Evolutionary conservation across 2,888 invertebrate genomes (phyloP), one percentile per base, ranked within the genome.

Genomic region (Machimus atricapillus): DNA sequence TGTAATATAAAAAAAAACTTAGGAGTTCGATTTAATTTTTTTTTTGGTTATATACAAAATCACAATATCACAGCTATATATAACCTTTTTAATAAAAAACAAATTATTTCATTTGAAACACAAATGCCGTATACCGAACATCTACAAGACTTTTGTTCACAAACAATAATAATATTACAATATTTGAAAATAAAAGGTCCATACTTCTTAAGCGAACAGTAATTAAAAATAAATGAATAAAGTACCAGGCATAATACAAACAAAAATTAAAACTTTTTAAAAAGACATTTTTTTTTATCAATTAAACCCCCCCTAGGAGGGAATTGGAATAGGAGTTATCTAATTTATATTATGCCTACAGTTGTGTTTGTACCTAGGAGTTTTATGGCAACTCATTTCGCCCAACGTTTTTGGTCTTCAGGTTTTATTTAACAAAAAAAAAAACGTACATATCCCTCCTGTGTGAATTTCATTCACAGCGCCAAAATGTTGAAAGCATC

Each of bases 31-130:
- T 19, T 66, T n/a, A n/a, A 66, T 23, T 66, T 66, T 34, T 79
- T 16, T 37, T 76, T 34, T 76, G 31, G 52, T 66, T n/a, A 52
- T 56, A 79, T 79, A 79, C 79, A 79, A 79, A 78, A 52, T 52
- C 79, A 79, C 79, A 79, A 79, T 79, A 79, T 79, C 79, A 79
- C 79, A 79, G 79, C 52, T 52, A 79, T 79, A 16, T 46, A 79
- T 34, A 56, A 58, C 9, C 2, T 40, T 27, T 66, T 66, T 66
- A 27, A 2, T 66, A 23, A 66, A 66, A 27, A 66, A 23, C n/a
- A 16, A 19, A 27, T 12, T 66, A 66, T 27, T 52, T 16, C 6
- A 52, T 19, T 52, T 52, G 8, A 52, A 52, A 52, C 52, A 52
- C 52, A 52, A 52, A 0, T 52, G 52, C 52, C 52, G n/a, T n/a